Conservation (phyloP, 2,797 vertebrate genomes). For the Lacerta bilineata region DNA sequence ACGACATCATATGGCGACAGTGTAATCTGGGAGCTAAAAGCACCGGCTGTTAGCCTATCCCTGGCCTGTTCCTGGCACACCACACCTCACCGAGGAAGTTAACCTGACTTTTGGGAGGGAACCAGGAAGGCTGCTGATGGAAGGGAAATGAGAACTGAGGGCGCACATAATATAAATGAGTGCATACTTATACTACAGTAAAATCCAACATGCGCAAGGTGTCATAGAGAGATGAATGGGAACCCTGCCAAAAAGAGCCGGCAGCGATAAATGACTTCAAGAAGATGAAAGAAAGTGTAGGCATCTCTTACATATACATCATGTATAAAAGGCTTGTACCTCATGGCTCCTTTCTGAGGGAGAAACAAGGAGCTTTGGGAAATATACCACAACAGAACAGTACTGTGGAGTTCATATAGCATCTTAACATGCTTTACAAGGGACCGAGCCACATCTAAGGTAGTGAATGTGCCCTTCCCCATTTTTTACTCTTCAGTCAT, state of each 20-base stretch:
- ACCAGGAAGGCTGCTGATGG: background rate
- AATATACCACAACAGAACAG: background rate
- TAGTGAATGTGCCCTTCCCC: background rate
- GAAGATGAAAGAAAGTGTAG: background rate
- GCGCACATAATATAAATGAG: background rate
- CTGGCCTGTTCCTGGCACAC: background rate
- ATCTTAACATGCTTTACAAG: background rate
- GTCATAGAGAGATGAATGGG: accelerated
- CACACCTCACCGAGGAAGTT: slow-evolving; percentile 11
- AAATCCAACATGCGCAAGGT: slow-evolving; percentile 20
- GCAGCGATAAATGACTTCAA: background rate
- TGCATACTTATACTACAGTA: background rate
- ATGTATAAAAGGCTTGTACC: slow-evolving; percentile 14
- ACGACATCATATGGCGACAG: slow-evolving; percentile 56
- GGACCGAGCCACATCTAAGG: background rate
- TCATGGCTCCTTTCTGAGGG: background rate
- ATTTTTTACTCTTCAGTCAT: background rate
- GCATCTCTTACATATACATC: background rate
- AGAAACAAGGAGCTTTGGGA: background rate
- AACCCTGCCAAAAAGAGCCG: background rate
- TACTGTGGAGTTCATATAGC: background rate
- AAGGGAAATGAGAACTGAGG: slow-evolving; percentile 18
- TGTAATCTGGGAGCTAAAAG: slow-evolving; percentile 58
- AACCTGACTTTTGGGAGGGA: slow-evolving; percentile 6
- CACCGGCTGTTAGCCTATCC: slow-evolving; percentile 42